Percentiles rank a stretch among this genome's conserved stretches.
These are phyloP conservation scores for Phalanger gymnotis DNA, from an alignment of 2,797 vertebrate species.

Conservation along the genomic window DNA sequence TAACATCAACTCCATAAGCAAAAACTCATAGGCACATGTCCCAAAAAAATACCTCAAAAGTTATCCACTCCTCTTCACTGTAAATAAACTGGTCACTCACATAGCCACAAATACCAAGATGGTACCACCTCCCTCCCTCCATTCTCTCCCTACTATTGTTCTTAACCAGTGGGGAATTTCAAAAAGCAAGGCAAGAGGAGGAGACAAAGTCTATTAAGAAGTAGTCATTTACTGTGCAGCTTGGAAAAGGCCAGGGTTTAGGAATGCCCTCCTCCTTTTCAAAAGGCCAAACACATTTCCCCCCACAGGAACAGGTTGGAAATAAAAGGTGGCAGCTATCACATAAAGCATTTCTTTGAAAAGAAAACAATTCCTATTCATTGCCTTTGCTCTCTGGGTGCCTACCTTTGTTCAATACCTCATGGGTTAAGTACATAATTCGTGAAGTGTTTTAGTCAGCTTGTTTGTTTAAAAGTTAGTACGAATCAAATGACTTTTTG, in stretches of 20 bases:
- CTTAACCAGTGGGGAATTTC: conserved; percentile 17
- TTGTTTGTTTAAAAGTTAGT: conserved; percentile 69
- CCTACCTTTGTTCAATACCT: conserved; percentile 67
- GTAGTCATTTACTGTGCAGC: conserved; percentile 60
- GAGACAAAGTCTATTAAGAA: conserved; percentile 55
- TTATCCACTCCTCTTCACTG: conserved; percentile 52
- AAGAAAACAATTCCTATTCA: conserved; percentile 74
- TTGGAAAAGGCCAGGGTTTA: conserved; percentile 64
- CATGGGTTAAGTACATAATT: conserved; percentile 61
- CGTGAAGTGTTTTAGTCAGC: conserved; percentile 67
- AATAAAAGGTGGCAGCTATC: conserved; percentile 68
- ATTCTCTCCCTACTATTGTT: conserved; percentile 25
- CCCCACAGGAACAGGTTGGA: conserved; percentile 51
- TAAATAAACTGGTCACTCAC: conserved; percentile 56
- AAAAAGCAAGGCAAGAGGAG: conserved; percentile 62
- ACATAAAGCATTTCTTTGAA: conserved; percentile 71
- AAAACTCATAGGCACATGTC: conserved; percentile 34
- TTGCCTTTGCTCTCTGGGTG: conserved; percentile 56
- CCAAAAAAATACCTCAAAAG: conserved; percentile 38
- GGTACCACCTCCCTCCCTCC: neutral
- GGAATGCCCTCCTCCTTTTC: conserved; percentile 63
- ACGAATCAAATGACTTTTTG: conserved; percentile 53
- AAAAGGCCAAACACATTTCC: conserved; percentile 63
- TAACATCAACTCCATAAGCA: conserved; percentile 46
- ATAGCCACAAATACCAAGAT: conserved; percentile 64